These are phyloP conservation scores for Pelecanoides urinatrix DNA, from an alignment of 2,113 vertebrate genomes.

Conservation along the genomic window DNA sequence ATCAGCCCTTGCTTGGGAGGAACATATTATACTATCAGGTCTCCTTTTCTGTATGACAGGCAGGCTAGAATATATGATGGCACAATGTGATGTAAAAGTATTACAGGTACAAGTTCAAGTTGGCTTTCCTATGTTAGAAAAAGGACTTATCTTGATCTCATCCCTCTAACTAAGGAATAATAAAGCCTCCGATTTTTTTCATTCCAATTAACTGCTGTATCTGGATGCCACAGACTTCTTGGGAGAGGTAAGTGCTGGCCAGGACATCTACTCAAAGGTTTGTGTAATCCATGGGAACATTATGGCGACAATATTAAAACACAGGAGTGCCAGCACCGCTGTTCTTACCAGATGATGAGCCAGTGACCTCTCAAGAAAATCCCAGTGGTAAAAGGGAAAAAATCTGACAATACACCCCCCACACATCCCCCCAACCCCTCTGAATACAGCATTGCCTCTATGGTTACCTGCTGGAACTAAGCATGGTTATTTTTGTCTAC, in stretches of 20 bases:
- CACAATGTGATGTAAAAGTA: not conserved
- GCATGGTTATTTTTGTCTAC: not conserved
- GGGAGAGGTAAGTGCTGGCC: not conserved
- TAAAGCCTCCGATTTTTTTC: not conserved
- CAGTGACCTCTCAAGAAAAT: not conserved
- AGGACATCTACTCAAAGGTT: not conserved
- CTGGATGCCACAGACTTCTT: not conserved
- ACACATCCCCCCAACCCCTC: rapidly evolving
- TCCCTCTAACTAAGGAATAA: not conserved
- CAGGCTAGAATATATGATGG: not conserved
- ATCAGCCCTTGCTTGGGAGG: not conserved
- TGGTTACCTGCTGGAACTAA: not conserved
- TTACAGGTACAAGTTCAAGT: not conserved
- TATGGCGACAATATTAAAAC: not conserved
- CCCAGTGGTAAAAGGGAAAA: not conserved
- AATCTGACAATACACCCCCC: not conserved
- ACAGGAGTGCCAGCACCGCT: not conserved
- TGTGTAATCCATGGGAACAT: not conserved
- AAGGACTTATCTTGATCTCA: not conserved
- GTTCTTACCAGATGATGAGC: not conserved
- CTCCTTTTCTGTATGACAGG: not conserved
- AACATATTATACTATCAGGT: not conserved
- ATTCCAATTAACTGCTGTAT: not conserved
- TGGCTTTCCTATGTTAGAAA: not conserved
- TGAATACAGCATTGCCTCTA: not conserved